These are phyloP conservation scores for Drosophila persimilis DNA, from an alignment of 1,140 invertebrate genomes.

Conservation along the genomic window DNA sequence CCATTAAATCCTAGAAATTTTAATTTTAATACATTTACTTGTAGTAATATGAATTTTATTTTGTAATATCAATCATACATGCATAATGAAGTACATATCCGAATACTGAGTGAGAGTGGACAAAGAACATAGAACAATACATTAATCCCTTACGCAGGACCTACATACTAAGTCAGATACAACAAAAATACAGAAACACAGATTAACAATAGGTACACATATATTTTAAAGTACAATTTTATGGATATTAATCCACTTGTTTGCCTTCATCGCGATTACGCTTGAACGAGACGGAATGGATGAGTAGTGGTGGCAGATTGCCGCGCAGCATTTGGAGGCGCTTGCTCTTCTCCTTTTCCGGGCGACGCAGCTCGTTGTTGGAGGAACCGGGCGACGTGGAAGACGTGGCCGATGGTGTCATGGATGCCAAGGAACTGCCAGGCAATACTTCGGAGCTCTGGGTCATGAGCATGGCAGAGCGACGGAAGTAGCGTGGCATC, in stretches of 20 bases:
- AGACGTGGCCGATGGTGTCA: conserved; percentile 52
- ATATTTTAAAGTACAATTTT: not conserved
- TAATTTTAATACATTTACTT: not conserved
- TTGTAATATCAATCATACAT: conserved; percentile 32
- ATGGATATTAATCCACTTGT: conserved; percentile 61
- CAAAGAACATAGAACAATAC: conserved; percentile 10
- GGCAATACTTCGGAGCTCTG: conserved; percentile 74
- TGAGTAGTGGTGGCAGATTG: conserved; percentile 75
- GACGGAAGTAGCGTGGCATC: conserved; percentile 80
- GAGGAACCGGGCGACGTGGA: conserved; percentile 52
- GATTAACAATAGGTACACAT: not conserved
- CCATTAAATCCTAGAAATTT: not conserved
- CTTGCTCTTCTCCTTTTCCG: conserved; percentile 77
- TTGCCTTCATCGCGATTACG: conserved; percentile 75
- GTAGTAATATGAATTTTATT: conserved; percentile 21
- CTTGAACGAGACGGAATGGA: conserved; percentile 80
- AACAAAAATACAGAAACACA: conserved; percentile 14
- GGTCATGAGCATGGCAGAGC: conserved; percentile 67
- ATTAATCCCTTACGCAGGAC: conserved; percentile 11
- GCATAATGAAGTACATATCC: conserved; percentile 26
- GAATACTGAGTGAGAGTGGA: conserved; percentile 39
- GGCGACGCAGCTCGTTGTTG: conserved; percentile 59
- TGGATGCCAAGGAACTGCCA: conserved; percentile 52
- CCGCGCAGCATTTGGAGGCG: conserved; percentile 75
- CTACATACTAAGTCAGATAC: conserved; percentile 14